These are phyloP conservation scores for Merluccius polli DNA, from an alignment of 2,797 vertebrate genomes.

Conservation along the genomic window DNA sequence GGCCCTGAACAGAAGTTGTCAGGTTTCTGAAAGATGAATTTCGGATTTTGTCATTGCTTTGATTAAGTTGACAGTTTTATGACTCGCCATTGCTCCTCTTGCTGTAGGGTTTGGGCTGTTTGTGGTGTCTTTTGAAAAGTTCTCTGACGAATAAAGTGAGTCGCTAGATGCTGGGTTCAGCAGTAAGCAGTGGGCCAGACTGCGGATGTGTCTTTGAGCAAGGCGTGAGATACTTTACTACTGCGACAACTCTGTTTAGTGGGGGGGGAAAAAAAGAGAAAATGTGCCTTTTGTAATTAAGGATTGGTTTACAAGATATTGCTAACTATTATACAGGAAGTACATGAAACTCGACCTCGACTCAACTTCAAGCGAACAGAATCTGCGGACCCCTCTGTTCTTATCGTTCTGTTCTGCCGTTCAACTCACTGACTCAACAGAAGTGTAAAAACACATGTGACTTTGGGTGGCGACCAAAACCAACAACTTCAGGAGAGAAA, in stretches of 20 bases:
- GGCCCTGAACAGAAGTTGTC: background rate
- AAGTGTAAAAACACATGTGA: background rate
- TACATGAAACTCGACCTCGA: background rate
- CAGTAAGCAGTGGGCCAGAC: background rate
- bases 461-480: background rate
- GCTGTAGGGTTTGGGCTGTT: background rate
- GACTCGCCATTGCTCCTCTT: background rate
- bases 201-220: background rate
- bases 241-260: background rate
- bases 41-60: background rate
- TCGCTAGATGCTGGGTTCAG: background rate
- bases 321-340: too few species aligned
- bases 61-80: background rate
- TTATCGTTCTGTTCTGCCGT: background rate
- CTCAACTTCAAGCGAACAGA: background rate
- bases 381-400: background rate
- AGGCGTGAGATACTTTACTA: background rate
- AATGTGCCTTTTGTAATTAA: too few species aligned
- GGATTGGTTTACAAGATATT: too few species aligned
- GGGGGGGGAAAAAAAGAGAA: too few species aligned
- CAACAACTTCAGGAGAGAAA: background rate
- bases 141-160: background rate
- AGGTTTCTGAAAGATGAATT: background rate
- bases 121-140: background rate
- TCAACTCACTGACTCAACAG: background rate